phyloP scores from a whole-genome alignment of 1,140 invertebrate genomes.

The Paraescarpia echinospica region DNA sequence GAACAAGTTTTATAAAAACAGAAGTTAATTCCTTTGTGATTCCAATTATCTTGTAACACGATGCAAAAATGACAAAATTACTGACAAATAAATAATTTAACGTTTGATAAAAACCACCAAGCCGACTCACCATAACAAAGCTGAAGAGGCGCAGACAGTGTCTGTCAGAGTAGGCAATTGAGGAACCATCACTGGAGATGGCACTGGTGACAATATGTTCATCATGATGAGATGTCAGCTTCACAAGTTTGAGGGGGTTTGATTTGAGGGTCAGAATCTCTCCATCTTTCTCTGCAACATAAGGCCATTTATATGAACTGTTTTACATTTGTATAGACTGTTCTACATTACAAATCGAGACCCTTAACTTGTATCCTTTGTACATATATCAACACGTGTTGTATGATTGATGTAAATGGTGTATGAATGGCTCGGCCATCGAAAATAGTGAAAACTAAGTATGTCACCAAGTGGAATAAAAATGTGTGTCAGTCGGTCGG shows the following conservation, averaged over 20 bases:
- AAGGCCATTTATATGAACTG: not conserved
- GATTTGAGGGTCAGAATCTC: constrained; percentile 58
- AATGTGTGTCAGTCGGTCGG: no score
- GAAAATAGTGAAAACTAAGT: no score
- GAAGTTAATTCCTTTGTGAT: no score
- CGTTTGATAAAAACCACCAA: not conserved
- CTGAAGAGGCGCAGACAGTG: not conserved
- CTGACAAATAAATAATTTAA: not conserved
- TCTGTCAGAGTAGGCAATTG: constrained; percentile 36
- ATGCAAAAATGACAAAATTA: not conserved
- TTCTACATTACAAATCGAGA: not conserved
- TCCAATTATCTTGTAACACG: not conserved
- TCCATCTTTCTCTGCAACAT: constrained; percentile 40
- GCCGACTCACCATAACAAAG: not conserved
- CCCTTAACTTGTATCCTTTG: not conserved
- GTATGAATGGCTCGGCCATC: no score
- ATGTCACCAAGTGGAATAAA: no score
- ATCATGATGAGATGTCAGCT: constrained; percentile 65
- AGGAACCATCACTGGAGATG: constrained; percentile 69
- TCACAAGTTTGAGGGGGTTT: constrained; percentile 68
- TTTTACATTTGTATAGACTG: no score
- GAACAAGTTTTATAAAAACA: no score
- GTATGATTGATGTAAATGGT: no score
- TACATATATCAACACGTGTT: no score
- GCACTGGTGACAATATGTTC: constrained; percentile 69